These are phyloP conservation scores for Rhinoderma darwinii DNA, from an alignment of 2,113 vertebrate species.

Conservation along the genomic window DNA sequence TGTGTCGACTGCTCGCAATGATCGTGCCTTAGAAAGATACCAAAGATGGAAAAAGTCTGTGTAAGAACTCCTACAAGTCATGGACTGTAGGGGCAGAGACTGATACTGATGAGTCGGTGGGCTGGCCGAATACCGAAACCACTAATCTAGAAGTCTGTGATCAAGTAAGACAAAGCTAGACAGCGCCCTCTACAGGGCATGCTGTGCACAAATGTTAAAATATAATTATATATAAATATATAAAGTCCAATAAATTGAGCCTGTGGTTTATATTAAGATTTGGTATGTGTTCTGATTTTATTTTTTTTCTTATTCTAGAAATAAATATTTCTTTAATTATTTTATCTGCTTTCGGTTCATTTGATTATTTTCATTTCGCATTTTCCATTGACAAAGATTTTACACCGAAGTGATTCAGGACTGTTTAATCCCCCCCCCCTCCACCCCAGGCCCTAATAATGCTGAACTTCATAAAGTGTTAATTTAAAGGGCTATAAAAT, in stretches of 20 bases:
- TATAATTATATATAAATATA: conserved; percentile 43
- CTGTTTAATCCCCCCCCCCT: no score
- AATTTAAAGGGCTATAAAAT: no score
- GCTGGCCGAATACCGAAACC: conserved; percentile 29
- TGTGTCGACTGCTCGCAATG: neutral
- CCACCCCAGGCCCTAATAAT: no score
- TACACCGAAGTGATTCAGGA: neutral
- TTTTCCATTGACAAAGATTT: neutral
- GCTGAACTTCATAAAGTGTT: no score
- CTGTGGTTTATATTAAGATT: conserved; percentile 47
- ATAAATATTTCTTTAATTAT: conserved; percentile 15
- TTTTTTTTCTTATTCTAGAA: conserved; percentile 17
- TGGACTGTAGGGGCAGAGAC: neutral
- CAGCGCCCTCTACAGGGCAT: conserved; percentile 2
- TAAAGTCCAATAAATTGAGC: conserved; percentile 39
- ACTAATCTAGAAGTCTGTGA: conserved; percentile 44
- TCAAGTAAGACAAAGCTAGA: conserved; percentile 33
- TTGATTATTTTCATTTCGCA: neutral
- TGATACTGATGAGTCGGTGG: neutral
- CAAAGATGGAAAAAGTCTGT: conserved; percentile 45
- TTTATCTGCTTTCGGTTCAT: neutral
- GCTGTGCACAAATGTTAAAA: conserved; percentile 36
- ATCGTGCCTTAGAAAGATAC: conserved; percentile 7
- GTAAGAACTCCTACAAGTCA: neutral
- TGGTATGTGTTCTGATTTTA: neutral